Evolutionary conservation across 2,888 invertebrate species (phyloP), one percentile per base, ranked within the genome.

Genomic region (Cosmopolites sordidus): DNA sequence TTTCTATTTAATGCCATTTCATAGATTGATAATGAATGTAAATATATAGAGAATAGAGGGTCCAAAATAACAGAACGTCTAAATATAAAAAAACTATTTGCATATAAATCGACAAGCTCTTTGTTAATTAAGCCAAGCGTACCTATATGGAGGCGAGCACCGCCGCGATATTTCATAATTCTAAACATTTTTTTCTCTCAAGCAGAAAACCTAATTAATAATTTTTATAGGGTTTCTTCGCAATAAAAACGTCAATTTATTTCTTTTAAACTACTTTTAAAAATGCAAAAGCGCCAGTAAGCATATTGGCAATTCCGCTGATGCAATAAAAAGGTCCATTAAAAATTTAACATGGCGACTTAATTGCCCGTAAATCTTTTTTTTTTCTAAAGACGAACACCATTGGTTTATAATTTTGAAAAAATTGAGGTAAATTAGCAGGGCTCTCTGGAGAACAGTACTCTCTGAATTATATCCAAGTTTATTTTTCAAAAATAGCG

Each of bases 281-380:
- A 50, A 51, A 44, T 43, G 51, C 40, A 51, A 45, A 51, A 45
- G 51, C 51, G 30, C 49, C 43, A 14, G 43, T 50, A 50, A 50
- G 49, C 49, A 50, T 51, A 51, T 51, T 51, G 51, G 41, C 51
- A 45, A 51, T 51, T 33, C 51, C 45, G 51, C 45, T 44, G 51
- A 51, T 51, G 51, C 43, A 51, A 51, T 51, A 51, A 51, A 51
- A 51, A 41, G 30, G 30, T 18, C 45, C 51, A 41, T 51, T 51
- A 51, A 45, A 51, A 51, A 51, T 51, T 51, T 51, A 51, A 44
- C 51, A 51, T 45, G 45, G 51, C 40, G 44, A 16, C 45, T 40
- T 51, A 51, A 51, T 51, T 51, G 51, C 49, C 29, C 51, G 45
- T 51, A 51, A 51, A 51, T 51, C 51, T 51, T 41, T 44, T 51